Evolutionary conservation across 2,888 invertebrate species (phyloP).

Genomic region (Entomobrya multifasciata): DNA sequence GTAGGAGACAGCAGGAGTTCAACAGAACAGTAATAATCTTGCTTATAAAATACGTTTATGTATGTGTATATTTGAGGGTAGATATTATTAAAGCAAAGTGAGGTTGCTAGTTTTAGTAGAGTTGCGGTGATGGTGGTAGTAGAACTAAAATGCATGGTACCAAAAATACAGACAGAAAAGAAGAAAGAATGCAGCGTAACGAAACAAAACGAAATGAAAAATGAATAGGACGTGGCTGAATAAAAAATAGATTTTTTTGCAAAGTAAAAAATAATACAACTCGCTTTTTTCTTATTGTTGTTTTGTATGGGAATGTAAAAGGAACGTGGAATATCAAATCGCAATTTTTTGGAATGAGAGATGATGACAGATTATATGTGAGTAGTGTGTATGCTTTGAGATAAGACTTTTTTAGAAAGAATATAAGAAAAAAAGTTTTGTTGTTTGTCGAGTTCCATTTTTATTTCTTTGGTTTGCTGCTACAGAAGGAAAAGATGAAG

Average conservation of each 20-base stretch:
- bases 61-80: not conserved
- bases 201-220: slow-evolving; percentile 32
- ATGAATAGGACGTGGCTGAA: slow-evolving; percentile 60
- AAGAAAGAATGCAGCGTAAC: not conserved
- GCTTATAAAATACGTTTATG: not conserved
- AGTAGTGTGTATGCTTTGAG: not conserved
- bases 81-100: slow-evolving; percentile 11
- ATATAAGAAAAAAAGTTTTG: not conserved
- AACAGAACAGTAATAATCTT: slow-evolving; percentile 12
- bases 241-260: slow-evolving; percentile 44
- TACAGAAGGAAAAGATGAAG: not conserved
- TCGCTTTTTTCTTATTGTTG: slow-evolving; percentile 23
- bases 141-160: not conserved
- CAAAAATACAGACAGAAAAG: not conserved
- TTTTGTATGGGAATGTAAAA: no score
- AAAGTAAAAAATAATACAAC: slow-evolving; percentile 31
- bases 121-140: not conserved
- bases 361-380: slow-evolving; percentile 32
- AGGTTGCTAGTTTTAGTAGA: slow-evolving; percentile 27
- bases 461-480: no score
- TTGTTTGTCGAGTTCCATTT: no score
- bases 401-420: not conserved
- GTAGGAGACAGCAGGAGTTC: slow-evolving; percentile 57
- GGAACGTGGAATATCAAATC: slow-evolving; percentile 53
- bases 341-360: slow-evolving; percentile 37